Evolutionary conservation across 2,113 vertebrate species (phyloP), one percentile per base, ranked within the genome.

Genomic region (Channa maculata): DNA sequence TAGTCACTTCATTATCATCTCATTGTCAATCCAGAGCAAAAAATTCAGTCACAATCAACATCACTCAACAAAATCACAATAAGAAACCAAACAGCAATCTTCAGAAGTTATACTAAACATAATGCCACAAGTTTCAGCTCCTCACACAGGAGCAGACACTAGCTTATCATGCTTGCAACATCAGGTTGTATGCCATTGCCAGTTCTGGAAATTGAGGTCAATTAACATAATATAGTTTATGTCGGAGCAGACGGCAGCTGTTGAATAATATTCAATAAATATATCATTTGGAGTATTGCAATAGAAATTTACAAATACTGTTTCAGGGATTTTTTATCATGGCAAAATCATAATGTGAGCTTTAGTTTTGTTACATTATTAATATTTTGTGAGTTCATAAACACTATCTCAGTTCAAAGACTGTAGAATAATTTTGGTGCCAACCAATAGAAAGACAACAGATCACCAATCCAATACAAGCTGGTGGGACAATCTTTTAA

Each of bases 1-100:
- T 67, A 14, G 66, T 89, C 79, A 82, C 64, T 77, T 86, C 59
- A 79, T 80, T 76, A 83, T 79, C 67, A 75, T 62, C 53, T 67
- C 24, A 69, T 48, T 43, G 57, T 83, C 71, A 74, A 85, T 90
- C 75, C 58, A 88, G 77, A 71, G 39, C 60, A 72, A 78, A 80
- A 62, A 65, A 5, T 57, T 80, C 60, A 75, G 24, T 24, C 24
- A 24, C 24, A 24, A 71, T 79, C 48, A 80, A 71, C 54, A 67
- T 43, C 46, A 70, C 41, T 63, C 60, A 69, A 80, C 46, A 81
- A 80, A 77, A 79, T 5, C 65, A 80, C 64, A 78, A 55, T 36
- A 64, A 63, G 2, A 59, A 81, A 65, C 15, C 14, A 50, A 59
- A 71, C 14, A 24, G 38, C 45, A 57, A 45, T 46, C 50, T 34